Conservation (phyloP, 2,888 invertebrate species). For the Macaria liturata region DNA sequence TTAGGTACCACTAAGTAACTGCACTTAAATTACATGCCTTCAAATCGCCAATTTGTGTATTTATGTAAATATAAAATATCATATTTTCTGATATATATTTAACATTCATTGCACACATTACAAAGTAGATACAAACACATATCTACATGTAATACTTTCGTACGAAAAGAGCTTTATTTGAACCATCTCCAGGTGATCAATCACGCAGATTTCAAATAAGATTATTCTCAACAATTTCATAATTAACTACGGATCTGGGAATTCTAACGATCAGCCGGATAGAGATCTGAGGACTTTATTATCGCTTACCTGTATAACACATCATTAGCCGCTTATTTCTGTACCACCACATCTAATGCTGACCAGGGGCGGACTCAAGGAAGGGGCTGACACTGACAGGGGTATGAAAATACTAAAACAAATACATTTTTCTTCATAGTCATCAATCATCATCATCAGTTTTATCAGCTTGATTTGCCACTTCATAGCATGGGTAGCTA, state of each 20-base stretch:
- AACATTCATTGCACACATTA: too few relatives aligned
- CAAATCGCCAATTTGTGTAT: too few relatives aligned
- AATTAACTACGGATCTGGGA: conserved; percentile 51
- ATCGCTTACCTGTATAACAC: conserved; percentile 76
- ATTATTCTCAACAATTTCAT: conserved; percentile 40
- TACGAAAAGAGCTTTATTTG: conserved; percentile 36
- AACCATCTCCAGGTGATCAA: conserved; percentile 17
- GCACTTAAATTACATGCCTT: too few relatives aligned
- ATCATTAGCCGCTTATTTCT: conserved; percentile 78
- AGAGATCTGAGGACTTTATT: conserved; percentile 76
- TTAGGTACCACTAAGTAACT: too few relatives aligned
- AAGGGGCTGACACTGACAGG: background rate
- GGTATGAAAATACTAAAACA: too few relatives aligned
- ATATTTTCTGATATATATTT: too few relatives aligned
- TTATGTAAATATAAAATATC: too few relatives aligned
- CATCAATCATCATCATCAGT: too few relatives aligned
- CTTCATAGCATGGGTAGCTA: too few relatives aligned
- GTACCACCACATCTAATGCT: conserved; percentile 68
- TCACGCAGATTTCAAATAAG: conserved; percentile 32
- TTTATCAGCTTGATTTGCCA: too few relatives aligned
- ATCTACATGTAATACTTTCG: conserved; percentile 1
- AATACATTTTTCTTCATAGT: too few relatives aligned
- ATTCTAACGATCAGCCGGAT: conserved; percentile 67
- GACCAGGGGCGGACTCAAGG: conserved; percentile 10
- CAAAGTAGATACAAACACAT: too few relatives aligned